Conservation (phyloP, 2,888 invertebrate genomes). For the Noctuana brunneofusca region DNA sequence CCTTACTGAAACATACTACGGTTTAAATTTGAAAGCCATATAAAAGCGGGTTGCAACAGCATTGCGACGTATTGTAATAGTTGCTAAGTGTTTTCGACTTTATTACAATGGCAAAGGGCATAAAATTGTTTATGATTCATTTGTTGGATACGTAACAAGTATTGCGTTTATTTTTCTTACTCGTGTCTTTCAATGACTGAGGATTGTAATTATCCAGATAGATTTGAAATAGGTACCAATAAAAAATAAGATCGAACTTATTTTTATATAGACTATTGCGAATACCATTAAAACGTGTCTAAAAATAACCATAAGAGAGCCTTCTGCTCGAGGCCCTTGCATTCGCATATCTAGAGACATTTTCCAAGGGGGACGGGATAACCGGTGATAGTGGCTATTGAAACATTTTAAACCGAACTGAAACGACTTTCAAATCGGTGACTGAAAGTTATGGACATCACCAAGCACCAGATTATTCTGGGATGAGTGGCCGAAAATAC, state of each 20-base stretch:
- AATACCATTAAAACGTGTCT: constrained; percentile 3
- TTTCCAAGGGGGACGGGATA: too few species aligned
- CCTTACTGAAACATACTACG: neutral
- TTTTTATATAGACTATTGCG: constrained; percentile 11
- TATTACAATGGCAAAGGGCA: neutral
- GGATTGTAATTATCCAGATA: constrained; percentile 35
- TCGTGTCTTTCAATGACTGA: constrained; percentile 33
- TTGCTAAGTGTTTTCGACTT: neutral
- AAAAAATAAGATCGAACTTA: constrained; percentile 24
- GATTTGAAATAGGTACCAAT: constrained; percentile 25
- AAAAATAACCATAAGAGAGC: neutral
- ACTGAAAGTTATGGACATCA: too few species aligned
- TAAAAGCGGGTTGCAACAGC: constrained; percentile 29
- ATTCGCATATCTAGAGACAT: too few species aligned
- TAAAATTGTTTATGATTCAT: neutral
- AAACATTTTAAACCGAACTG: too few species aligned
- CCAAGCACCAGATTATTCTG: too few species aligned
- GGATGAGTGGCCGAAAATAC: too few species aligned
- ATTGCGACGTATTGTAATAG: constrained; percentile 31
- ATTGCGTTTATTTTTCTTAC: constrained; percentile 36
- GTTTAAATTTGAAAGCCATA: neutral
- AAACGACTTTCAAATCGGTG: too few species aligned
- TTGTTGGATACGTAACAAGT: constrained; percentile 33
- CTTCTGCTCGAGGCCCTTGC: constrained; percentile 7
- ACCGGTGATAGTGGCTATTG: too few species aligned